Evolutionary conservation across 2,888 invertebrate species (phyloP).

Genomic region (Cantharis rufa): DNA sequence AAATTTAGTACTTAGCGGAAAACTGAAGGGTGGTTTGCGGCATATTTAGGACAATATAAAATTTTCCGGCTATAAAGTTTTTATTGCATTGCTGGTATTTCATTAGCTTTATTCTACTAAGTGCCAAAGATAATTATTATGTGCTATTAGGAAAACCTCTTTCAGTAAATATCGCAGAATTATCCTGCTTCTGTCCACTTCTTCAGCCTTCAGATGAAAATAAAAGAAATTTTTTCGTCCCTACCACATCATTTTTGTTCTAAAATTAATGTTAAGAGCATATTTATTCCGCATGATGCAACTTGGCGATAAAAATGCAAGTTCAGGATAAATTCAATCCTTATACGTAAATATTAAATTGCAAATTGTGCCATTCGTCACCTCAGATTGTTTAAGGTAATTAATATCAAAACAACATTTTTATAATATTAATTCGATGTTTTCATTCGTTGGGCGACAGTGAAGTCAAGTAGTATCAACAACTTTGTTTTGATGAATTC

Average conservation of each 20-base stretch:
- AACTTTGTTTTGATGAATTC: background rate
- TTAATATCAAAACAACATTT: background rate
- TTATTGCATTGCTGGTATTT: background rate
- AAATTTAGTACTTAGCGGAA: background rate
- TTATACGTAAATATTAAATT: background rate
- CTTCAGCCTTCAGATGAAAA: background rate
- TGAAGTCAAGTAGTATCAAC: background rate
- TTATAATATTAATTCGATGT: background rate
- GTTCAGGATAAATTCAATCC: background rate
- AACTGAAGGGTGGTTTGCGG: background rate
- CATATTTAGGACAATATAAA: too few relatives aligned
- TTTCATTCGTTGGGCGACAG: background rate
- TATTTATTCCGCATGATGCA: background rate
- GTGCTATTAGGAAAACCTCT: background rate
- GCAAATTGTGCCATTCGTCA: background rate
- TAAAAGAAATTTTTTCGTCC: background rate
- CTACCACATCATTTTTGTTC: background rate
- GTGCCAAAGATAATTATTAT: too few relatives aligned
- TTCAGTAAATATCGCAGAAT: background rate
- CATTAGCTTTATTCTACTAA: background rate
- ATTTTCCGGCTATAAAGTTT: background rate
- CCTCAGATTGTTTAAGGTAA: too few relatives aligned
- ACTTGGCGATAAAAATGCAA: background rate
- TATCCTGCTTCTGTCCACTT: too few relatives aligned
- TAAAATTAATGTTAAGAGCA: too few relatives aligned